Conservation (phyloP, 2,888 invertebrate species). For the Leptura quadrifasciata region DNA sequence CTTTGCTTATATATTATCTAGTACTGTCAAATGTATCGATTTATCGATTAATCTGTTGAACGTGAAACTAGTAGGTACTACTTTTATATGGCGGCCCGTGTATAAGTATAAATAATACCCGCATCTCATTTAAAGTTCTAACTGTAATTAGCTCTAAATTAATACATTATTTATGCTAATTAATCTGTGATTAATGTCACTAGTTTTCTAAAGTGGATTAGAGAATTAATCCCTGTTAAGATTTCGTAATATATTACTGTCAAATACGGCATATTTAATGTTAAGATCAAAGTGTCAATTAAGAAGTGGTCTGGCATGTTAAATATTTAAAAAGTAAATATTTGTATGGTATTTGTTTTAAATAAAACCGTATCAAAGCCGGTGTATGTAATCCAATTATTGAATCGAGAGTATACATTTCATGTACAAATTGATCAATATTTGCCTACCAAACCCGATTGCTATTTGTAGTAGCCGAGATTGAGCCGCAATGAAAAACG, state of each 20-base stretch:
- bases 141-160: slow-evolving; percentile 10
- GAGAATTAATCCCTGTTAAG: slow-evolving; percentile 1
- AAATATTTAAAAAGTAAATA: neutral
- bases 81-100: neutral
- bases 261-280: neutral
- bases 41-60: neutral
- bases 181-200: neutral
- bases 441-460: too few relatives aligned
- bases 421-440: neutral
- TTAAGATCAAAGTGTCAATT: slow-evolving; percentile 19
- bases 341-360: neutral
- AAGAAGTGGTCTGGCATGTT: neutral
- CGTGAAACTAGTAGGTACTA: neutral
- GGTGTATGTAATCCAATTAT: slow-evolving; percentile 12
- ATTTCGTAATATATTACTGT: slow-evolving; percentile 17
- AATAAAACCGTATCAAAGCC: slow-evolving; percentile 13
- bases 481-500: too few relatives aligned
- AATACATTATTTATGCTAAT: slow-evolving; percentile 30
- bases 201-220: slow-evolving; percentile 13
- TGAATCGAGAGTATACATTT: neutral
- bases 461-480: too few relatives aligned
- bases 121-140: neutral
- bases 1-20: too few relatives aligned
- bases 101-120: neutral
- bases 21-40: neutral